Percentiles rank a stretch among this genome's conserved stretches.
phyloP scores from a whole-genome alignment of 2,888 invertebrate genomes.

The Tipula vernalis region DNA sequence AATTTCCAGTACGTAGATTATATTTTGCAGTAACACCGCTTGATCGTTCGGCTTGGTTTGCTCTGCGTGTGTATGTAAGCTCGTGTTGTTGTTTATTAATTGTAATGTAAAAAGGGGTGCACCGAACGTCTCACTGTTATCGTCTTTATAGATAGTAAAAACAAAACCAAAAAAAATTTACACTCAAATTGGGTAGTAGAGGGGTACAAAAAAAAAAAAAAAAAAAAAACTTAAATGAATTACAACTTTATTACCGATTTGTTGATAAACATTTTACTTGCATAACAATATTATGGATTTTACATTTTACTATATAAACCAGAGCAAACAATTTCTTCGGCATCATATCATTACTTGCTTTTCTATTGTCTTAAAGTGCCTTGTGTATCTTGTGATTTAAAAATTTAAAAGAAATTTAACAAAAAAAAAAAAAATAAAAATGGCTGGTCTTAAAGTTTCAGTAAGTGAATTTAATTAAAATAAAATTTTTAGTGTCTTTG shows the following conservation, averaged over 20 bases:
- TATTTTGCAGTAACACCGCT: background rate
- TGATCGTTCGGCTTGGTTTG: background rate
- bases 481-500: background rate
- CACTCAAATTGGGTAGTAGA: background rate
- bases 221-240: background rate
- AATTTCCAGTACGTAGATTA: background rate
- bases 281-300: conserved; percentile 5
- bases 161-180: background rate
- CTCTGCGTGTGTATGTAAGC: background rate
- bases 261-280: conserved; percentile 5
- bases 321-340: background rate
- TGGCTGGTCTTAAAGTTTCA: conserved; percentile 11
- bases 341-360: background rate
- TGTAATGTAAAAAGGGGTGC: background rate
- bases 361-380: background rate
- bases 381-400: background rate
- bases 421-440: background rate
- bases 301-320: conserved; percentile 11
- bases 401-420: background rate
- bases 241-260: background rate
- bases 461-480: conserved; percentile 6
- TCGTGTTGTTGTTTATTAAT: background rate
- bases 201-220: background rate
- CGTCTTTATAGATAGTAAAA: background rate
- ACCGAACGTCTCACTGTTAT: background rate